These are phyloP conservation scores for Oscheius sp. DNA, from an alignment of 1,140 invertebrate genomes.

Conservation along the genomic window DNA sequence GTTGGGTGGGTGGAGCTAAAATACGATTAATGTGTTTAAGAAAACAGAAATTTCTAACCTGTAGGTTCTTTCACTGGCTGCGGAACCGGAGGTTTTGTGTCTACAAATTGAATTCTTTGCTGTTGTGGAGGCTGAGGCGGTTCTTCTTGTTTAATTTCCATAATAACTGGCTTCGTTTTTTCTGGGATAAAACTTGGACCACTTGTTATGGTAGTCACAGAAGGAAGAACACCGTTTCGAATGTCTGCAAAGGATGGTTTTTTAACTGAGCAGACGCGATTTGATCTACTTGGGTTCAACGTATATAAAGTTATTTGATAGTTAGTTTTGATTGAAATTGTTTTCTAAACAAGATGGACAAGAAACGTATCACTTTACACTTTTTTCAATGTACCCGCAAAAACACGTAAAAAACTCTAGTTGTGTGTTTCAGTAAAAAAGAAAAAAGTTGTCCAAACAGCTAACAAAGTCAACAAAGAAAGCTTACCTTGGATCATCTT, in stretches of 20 bases:
- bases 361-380: no score
- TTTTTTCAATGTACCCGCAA: no score
- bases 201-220: neutral
- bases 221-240: neutral
- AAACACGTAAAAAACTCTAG: neutral
- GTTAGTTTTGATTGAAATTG: no score
- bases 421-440: neutral
- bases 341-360: no score
- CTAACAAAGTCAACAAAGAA: no score
- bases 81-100: neutral
- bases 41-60: neutral
- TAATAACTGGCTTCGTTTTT: neutral
- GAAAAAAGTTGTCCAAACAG: no score
- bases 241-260: slow-evolving; percentile 3
- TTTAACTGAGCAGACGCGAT: no score
- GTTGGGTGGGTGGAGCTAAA: neutral
- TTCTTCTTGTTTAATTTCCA: neutral
- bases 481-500: neutral
- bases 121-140: neutral
- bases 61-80: neutral
- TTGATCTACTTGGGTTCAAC: no score
- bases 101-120: slow-evolving; percentile 1
- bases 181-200: neutral
- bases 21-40: neutral
- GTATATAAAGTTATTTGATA: no score